Evolutionary conservation across 2,888 invertebrate genomes (phyloP).

Genomic region (Nemoura dubitans): DNA sequence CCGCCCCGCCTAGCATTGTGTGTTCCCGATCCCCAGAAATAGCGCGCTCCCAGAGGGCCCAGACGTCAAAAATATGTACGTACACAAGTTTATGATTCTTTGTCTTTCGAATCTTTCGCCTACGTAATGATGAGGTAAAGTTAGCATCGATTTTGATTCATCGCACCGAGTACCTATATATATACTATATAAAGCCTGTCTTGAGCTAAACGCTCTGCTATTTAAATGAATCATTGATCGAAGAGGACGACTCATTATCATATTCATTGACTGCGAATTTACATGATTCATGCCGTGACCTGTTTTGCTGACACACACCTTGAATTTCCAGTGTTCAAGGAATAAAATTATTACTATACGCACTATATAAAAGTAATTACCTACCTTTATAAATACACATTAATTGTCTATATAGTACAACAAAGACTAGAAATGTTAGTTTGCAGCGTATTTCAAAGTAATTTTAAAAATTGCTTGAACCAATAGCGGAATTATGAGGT

Average conservation of each 20-base stretch:
- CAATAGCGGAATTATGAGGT: no score
- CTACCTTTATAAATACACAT: no score
- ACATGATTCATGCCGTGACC: not conserved
- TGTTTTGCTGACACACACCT: not conserved
- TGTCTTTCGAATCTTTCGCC: constrained; percentile 7
- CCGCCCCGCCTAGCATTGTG: not conserved
- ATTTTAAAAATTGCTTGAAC: no score
- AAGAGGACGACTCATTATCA: constrained; percentile 3
- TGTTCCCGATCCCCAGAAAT: not conserved
- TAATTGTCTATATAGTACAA: no score
- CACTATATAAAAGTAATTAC: no score
- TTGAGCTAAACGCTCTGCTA: not conserved
- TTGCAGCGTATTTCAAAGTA: no score
- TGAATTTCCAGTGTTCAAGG: not conserved
- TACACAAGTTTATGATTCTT: not conserved
- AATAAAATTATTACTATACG: not conserved
- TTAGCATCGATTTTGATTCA: constrained; percentile 1
- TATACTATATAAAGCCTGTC: not conserved
- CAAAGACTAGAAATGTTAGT: no score
- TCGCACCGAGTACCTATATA: not conserved
- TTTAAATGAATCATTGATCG: constrained; percentile 1
- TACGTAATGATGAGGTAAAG: not conserved
- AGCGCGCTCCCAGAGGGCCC: not conserved
- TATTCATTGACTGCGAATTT: constrained; percentile 4
- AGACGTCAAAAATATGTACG: not conserved